Evolutionary conservation across 1,140 invertebrate genomes (phyloP), one percentile per base, ranked within the genome.

Genomic region (Solenopsis fugax): DNA sequence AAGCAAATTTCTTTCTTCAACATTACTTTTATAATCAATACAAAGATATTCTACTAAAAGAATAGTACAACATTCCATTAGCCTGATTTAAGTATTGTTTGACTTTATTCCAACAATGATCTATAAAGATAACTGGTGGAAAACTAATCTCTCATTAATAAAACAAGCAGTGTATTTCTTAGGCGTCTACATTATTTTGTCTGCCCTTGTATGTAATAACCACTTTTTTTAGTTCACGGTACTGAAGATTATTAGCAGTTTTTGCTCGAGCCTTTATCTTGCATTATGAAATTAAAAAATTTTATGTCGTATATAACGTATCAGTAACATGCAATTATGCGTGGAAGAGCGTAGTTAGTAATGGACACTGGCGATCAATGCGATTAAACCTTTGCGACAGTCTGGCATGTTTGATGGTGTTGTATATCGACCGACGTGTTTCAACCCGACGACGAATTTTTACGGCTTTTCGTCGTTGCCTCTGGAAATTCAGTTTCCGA

Each of bases 271-370:
- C n/a, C 34, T 12, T 54, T 54, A 12, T 12, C 16, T 41, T 29
- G 16, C n/a, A 29, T n/a, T 21, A 24, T 10, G 12, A 56, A 76
- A 58, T 76, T 41, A 41, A 58, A 7, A 13, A 41, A 24, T 58
- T 18, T 0, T 76, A 4, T 72, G 7, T 45, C n/a, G 37, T 41
- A 10, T 58, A 45, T 58, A 60, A 76, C 5, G 56, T 50, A 64
- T 34, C 16, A 24, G 41, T 62, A 65, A 69, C 77, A 69, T 54
- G 62, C 77, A 80, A 67, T 67, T 80, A 41, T 5, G 45, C 62
- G 48, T 80, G 62, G 62, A 69, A 37, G 67, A 54, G 45, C 13
- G 48, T 67, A 69, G 12, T 80, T 67, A 52, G 62, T n/a, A 41
- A 50, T 78, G 60, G 18, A 45, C 37, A 10, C 24, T 69, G 29